phyloP scores from a whole-genome alignment of 2,888 invertebrate species.

The Acrocyrtus sp. region DNA sequence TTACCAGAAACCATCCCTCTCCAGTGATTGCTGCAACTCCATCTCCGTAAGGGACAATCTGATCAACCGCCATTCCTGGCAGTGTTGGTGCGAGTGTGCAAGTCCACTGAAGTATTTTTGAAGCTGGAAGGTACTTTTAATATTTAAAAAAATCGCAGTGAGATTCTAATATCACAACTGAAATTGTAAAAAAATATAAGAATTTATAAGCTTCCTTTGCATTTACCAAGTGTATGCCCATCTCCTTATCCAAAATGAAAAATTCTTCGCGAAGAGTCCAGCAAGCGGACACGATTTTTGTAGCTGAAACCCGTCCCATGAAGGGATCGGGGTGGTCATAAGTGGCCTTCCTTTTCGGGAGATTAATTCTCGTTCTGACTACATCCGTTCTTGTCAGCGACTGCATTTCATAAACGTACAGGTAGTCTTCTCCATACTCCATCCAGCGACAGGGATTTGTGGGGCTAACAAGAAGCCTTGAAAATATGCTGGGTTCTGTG shows the following conservation, averaged over 20 bases:
- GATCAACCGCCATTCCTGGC: conserved; percentile 18
- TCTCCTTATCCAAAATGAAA: conserved; percentile 44
- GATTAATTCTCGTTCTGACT: conserved; percentile 47
- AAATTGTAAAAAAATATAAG: background rate
- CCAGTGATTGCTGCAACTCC: conserved; percentile 45
- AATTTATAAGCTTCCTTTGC: background rate
- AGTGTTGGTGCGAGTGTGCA: conserved; percentile 28
- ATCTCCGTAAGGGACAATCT: conserved; percentile 46
- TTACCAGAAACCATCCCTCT: conserved; percentile 49
- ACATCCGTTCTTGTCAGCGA: conserved; percentile 55
- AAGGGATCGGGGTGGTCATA: conserved; percentile 36
- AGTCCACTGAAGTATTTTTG: conserved; percentile 21
- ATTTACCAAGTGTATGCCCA: conserved; percentile 51
- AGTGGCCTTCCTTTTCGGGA: conserved; percentile 34
- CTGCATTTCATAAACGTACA: conserved; percentile 58
- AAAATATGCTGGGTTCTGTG: conserved; percentile 38
- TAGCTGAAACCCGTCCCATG: conserved; percentile 29
- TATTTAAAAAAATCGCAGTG: conserved; percentile 1
- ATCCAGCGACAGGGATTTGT: conserved; percentile 51
- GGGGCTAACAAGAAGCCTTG: conserved; percentile 51
- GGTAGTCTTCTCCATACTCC: conserved; percentile 52
- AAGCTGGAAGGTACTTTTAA: conserved; percentile 17
- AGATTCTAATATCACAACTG: background rate
- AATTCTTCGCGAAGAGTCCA: conserved; percentile 52
- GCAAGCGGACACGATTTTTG: conserved; percentile 52